A percentile compares a stretch with the other conserved stretches of the same genome.
phyloP scores from a whole-genome alignment of 2,888 invertebrate species.

The Acrobasis consociella region DNA sequence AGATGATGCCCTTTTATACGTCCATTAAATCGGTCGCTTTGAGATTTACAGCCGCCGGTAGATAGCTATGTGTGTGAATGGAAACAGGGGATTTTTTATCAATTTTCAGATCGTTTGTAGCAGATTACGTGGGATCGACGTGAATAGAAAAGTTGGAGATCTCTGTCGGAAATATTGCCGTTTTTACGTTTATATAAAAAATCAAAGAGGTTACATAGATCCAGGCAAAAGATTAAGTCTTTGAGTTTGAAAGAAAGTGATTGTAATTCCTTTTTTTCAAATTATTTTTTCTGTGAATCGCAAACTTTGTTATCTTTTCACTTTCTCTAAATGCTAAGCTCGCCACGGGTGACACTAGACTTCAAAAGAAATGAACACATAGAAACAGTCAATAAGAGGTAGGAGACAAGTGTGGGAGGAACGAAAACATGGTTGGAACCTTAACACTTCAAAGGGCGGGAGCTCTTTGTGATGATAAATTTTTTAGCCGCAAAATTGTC shows the following conservation, averaged over 20 bases:
- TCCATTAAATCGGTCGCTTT: conserved; percentile 78
- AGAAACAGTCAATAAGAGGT: neutral
- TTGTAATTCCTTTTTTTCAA: too few species aligned
- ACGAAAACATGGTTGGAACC: conserved; percentile 38
- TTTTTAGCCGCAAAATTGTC: conserved; percentile 67
- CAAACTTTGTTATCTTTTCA: neutral
- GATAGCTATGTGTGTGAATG: conserved; percentile 58
- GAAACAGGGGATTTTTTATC: conserved; percentile 63
- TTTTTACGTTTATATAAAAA: conserved; percentile 1
- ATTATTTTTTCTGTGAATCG: neutral
- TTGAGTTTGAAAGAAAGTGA: neutral
- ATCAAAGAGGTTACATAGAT: conserved; percentile 11
- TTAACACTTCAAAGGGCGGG: conserved; percentile 58
- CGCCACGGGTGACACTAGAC: neutral
- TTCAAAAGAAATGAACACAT: neutral
- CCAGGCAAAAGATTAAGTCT: conserved; percentile 4
- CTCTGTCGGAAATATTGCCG: conserved; percentile 8
- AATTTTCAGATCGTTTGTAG: conserved; percentile 67
- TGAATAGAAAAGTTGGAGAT: conserved; percentile 24
- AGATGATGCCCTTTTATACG: conserved; percentile 77
- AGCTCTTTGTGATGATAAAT: conserved; percentile 60
- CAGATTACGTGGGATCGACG: conserved; percentile 47
- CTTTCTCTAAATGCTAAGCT: neutral
- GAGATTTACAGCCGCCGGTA: conserved; percentile 68
- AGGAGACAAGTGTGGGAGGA: conserved; percentile 1